A percentile compares a stretch with the other conserved stretches of the same genome.
Conservation (phyloP, 2,797 vertebrate species). For the Microchirus variegatus region DNA sequence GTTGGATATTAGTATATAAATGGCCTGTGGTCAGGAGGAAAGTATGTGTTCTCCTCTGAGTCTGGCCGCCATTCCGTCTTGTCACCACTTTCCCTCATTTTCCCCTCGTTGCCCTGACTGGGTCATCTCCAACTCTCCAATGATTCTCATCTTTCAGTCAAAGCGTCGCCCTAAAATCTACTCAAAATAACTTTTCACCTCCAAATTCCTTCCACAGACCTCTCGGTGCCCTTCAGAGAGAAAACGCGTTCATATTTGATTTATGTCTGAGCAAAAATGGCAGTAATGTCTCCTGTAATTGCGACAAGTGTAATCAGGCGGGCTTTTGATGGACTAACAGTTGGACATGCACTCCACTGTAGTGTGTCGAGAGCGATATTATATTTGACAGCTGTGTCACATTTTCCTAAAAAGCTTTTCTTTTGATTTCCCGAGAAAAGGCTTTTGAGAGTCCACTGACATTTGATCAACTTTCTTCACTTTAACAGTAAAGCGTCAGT, state of each 20-base stretch:
- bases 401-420: slow-evolving; percentile 69
- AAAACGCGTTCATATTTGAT: slow-evolving; percentile 75
- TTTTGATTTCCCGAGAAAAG: slow-evolving; percentile 68
- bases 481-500: slow-evolving; percentile 19
- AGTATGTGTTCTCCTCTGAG: slow-evolving; percentile 53
- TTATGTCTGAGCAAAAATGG: slow-evolving; percentile 73
- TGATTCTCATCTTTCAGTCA: slow-evolving; percentile 65
- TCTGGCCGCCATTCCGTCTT: slow-evolving; percentile 53
- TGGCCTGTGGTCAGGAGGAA: slow-evolving; percentile 41
- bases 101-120: slow-evolving; percentile 42
- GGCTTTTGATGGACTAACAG: slow-evolving; percentile 72
- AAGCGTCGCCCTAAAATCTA: slow-evolving; percentile 66
- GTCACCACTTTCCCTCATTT: slow-evolving; percentile 53
- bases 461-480: slow-evolving; percentile 43
- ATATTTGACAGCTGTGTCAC: slow-evolving; percentile 70
- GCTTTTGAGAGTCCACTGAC: slow-evolving; percentile 42
- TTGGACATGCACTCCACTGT: slow-evolving; percentile 47
- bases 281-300: slow-evolving; percentile 77
- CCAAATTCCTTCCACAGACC: slow-evolving; percentile 74
- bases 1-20: slow-evolving; percentile 29
- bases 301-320: slow-evolving; percentile 73
- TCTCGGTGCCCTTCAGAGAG: slow-evolving; percentile 51
- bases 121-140: slow-evolving; percentile 59
- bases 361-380: slow-evolving; percentile 65
- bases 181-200: slow-evolving; percentile 74